Evolutionary conservation across 2,113 vertebrate genomes (phyloP).

Genomic region (Empidonax traillii): DNA sequence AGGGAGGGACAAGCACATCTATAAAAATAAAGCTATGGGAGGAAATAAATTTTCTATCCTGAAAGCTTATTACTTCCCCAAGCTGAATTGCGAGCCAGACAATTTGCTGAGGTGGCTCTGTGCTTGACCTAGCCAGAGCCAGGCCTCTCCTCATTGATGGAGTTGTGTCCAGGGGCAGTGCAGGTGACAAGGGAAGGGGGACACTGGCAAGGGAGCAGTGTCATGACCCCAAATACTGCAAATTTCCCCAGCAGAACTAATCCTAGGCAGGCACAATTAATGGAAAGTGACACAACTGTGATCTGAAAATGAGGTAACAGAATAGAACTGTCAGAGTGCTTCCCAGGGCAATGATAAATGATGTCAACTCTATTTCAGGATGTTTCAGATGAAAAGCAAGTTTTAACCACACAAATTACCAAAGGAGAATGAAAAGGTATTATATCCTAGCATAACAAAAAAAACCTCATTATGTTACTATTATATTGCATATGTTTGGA

Average conservation of each 20-base stretch:
- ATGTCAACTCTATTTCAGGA: background rate
- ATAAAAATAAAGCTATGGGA: background rate
- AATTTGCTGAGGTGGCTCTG: constrained; percentile 14
- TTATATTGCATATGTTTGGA: background rate
- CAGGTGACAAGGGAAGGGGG: background rate
- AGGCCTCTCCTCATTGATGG: background rate
- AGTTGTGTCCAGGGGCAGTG: background rate
- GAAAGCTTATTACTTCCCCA: background rate
- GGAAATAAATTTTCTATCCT: background rate
- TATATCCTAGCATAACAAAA: background rate
- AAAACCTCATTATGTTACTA: background rate
- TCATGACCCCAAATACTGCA: background rate
- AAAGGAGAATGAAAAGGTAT: background rate
- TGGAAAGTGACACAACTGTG: constrained; percentile 9
- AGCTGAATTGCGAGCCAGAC: background rate
- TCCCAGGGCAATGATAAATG: background rate
- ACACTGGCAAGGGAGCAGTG: background rate
- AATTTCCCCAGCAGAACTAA: constrained; percentile 47
- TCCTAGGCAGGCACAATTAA: constrained; percentile 18
- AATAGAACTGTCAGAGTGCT: constrained; percentile 48
- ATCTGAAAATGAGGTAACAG: constrained; percentile 18
- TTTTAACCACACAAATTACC: background rate
- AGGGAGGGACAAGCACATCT: background rate
- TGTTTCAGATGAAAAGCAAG: background rate
- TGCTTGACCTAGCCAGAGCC: background rate